A percentile compares a stretch with the other conserved stretches of the same genome.
These are phyloP conservation scores for Actinia equina DNA, from an alignment of 64 coral and sea anemone species.

Conservation along the genomic window DNA sequence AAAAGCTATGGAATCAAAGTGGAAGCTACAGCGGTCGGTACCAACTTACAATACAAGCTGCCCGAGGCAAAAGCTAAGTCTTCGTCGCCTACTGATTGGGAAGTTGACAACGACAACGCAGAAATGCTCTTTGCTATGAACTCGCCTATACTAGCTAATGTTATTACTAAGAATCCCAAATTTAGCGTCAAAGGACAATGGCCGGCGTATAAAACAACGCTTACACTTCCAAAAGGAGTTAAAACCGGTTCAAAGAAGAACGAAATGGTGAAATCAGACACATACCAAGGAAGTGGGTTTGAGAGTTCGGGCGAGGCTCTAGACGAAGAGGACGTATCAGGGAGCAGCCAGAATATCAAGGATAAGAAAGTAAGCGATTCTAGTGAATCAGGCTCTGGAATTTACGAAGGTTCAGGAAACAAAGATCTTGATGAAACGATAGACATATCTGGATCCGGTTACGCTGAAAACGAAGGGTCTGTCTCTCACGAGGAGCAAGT, in stretches of 20 bases:
- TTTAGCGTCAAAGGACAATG: conserved; percentile 92
- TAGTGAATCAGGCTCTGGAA: neutral
- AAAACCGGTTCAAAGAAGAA: conserved; percentile 62
- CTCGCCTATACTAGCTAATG: conserved; percentile 52
- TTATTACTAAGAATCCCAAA: conserved; percentile 70
- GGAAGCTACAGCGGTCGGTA: conserved; percentile 64
- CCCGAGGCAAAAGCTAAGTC: conserved; percentile 87
- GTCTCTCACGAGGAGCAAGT: neutral
- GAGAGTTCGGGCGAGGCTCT: neutral
- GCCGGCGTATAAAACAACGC: conserved; percentile 76
- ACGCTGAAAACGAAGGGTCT: neutral
- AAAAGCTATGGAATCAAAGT: conserved; percentile 83
- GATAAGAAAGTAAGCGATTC: neutral
- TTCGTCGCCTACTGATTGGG: conserved; percentile 63
- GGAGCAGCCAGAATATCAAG: neutral
- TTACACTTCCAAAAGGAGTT: conserved; percentile 68
- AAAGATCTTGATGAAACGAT: neutral
- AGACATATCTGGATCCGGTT: neutral
- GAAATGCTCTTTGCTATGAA: conserved; percentile 73
- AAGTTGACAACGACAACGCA: conserved; percentile 86
- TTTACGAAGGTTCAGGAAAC: neutral
- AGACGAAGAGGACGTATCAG: neutral
- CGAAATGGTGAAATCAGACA: conserved; percentile 13
- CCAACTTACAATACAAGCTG: conserved; percentile 77
- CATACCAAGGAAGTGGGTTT: neutral